Conservation (phyloP, 2,888 invertebrate genomes). For the Heliconius erato region DNA sequence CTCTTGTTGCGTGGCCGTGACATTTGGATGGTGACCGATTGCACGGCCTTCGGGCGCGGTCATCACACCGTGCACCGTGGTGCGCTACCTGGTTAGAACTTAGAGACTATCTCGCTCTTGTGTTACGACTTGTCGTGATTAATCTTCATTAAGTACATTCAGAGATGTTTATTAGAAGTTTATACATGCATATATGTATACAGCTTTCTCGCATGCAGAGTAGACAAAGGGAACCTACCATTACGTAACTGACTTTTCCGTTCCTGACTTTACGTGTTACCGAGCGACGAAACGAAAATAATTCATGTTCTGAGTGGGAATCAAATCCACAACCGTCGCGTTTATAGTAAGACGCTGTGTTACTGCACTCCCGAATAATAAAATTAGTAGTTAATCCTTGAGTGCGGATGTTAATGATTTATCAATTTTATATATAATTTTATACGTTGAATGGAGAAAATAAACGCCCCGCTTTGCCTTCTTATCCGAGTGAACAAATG, state of each 20-base stretch:
- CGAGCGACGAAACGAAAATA: too few relatives aligned
- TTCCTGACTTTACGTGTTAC: too few relatives aligned
- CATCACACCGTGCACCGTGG: constrained; percentile 79
- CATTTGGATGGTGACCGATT: constrained; percentile 85
- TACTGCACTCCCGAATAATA: too few relatives aligned
- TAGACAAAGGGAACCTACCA: neutral
- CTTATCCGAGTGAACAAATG: too few relatives aligned
- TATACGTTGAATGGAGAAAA: too few relatives aligned
- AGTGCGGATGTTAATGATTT: too few relatives aligned
- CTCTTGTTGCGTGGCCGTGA: constrained; percentile 78
- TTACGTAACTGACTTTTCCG: neutral
- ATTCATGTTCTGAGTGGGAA: too few relatives aligned
- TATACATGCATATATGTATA: neutral
- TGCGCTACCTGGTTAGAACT: constrained; percentile 63
- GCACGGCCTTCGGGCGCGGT: constrained; percentile 83
- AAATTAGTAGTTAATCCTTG: too few relatives aligned
- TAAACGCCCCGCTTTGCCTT: too few relatives aligned
- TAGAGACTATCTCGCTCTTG: neutral
- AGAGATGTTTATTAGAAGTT: neutral
- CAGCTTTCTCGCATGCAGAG: neutral
- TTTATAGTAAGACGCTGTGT: too few relatives aligned
- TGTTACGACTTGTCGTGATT: neutral
- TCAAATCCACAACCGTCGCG: too few relatives aligned
- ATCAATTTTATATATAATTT: too few relatives aligned
- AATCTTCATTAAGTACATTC: neutral